These are phyloP conservation scores for Dinoponera quadriceps DNA, from an alignment of 1,140 invertebrate species.

Conservation along the genomic window DNA sequence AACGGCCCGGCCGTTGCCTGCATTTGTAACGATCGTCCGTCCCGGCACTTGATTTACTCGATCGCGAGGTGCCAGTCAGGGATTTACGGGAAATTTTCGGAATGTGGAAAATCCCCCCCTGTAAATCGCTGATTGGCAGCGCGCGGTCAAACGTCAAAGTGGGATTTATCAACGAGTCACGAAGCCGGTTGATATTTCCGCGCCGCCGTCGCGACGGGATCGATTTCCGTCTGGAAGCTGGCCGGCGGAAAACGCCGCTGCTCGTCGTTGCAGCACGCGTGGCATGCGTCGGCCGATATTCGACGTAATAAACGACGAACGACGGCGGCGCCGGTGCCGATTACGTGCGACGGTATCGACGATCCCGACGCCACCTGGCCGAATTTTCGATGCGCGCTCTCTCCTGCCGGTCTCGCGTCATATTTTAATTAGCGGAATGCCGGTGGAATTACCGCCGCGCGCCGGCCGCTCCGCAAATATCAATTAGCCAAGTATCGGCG, in stretches of 20 bases:
- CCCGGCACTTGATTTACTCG: slow-evolving; percentile 33
- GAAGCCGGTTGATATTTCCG: slow-evolving; percentile 61
- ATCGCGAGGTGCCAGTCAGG: slow-evolving; percentile 37
- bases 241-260: slow-evolving; percentile 1
- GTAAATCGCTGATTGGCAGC: slow-evolving; percentile 40
- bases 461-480: slow-evolving; percentile 74
- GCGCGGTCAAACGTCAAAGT: background rate
- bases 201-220: slow-evolving; percentile 26
- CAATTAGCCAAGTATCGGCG: slow-evolving; percentile 75
- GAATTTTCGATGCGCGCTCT: slow-evolving; percentile 66
- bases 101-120: slow-evolving; percentile 34
- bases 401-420: slow-evolving; percentile 47
- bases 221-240: slow-evolving; percentile 39
- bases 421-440: slow-evolving; percentile 78
- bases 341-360: background rate
- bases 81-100: slow-evolving; percentile 45
- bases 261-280: slow-evolving; percentile 14
- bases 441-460: slow-evolving; percentile 71
- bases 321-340: background rate
- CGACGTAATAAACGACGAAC: background rate
- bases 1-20: slow-evolving; percentile 28
- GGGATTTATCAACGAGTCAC: slow-evolving; percentile 52
- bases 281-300: background rate
- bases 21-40: slow-evolving; percentile 20
- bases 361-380: background rate